Conservation (phyloP, 2,888 invertebrate genomes). For the Polydrusus cervinus region DNA sequence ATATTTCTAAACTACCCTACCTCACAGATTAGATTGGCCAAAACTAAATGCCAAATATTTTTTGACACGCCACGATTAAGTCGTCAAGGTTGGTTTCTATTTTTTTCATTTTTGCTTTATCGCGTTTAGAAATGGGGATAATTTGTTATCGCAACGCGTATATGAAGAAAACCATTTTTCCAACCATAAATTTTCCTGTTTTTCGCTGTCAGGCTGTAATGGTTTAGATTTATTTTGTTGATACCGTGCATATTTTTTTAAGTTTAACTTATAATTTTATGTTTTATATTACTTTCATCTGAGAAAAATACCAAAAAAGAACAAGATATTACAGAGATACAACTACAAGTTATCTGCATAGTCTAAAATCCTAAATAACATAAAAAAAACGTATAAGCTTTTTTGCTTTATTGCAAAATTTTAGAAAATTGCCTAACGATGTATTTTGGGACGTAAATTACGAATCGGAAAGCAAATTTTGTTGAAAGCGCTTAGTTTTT, state of each 20-base stretch:
- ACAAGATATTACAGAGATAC: too few relatives aligned
- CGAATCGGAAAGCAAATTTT: too few relatives aligned
- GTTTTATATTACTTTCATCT: background rate
- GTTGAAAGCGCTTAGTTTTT: too few relatives aligned
- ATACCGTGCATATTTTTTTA: constrained; percentile 1
- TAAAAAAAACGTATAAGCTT: too few relatives aligned
- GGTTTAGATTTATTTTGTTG: constrained; percentile 15
- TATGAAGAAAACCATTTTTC: constrained; percentile 35
- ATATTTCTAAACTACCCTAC: background rate
- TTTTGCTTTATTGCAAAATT: too few relatives aligned
- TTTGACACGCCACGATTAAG: constrained; percentile 14
- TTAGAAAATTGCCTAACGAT: too few relatives aligned
- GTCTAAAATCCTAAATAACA: background rate
- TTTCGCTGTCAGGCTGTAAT: background rate
- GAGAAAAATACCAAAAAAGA: background rate
- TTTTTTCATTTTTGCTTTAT: constrained; percentile 4
- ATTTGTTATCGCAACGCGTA: constrained; percentile 30
- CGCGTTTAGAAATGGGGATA: constrained; percentile 26
- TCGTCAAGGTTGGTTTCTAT: constrained; percentile 9
- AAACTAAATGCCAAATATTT: constrained; percentile 11
- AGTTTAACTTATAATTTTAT: background rate
- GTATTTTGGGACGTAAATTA: too few relatives aligned
- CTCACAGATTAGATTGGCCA: background rate
- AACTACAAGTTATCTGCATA: too few relatives aligned
- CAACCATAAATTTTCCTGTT: constrained; percentile 32